Base-by-base conservation (phyloP, 1,140 invertebrate species). In the Oryctes rhinoceros region DNA sequence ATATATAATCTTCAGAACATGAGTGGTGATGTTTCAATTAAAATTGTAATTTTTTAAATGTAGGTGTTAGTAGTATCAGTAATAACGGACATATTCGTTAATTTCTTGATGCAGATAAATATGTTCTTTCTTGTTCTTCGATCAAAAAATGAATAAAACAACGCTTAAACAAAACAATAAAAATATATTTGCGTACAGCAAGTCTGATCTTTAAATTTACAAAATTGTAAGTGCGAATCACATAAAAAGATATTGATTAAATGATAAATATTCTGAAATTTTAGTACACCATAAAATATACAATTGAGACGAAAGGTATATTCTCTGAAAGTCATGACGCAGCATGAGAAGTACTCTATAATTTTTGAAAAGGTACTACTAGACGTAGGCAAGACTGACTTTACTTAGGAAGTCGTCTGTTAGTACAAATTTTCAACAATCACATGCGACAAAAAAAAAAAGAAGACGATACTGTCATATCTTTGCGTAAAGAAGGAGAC, bases 1-100 rank as follows among this genome's bases (percentile, higher is more conserved):
- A 96, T 87, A 93, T 96, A 79, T 95, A 94, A 13, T 92, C 93
- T 84, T 71, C 83, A 91, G 92, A 91, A 80, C 88, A n/a, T 89
- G 74, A 94, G 94, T 11, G 90, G 90, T 81, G 94, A 92, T 47
- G 94, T 95, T 77, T 86, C 96, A 48, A 81, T 96, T 30, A 2
- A 30, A 30, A 2, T 2, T 30, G 24, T 0, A 30, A 30, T 30
- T 30, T 30, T 30, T 30, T 30, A 1, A 30, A 30, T 30, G 0
- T 30, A 0, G 0, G 0, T 0, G 24, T 30, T 30, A 30, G 24
- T 30, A 30, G 24, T 30, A 1, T 2, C 24, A 2, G 24, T 30
- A 30, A 30, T 30, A 30, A 30, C 24, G 24, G 24, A 30, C 24
- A 30, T 30, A 30, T 30, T 2, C 24, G 24, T 30, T 30, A 30